Evolutionary conservation across 2,113 vertebrate genomes (phyloP).

Genomic region (Syngnathus scovelli): DNA sequence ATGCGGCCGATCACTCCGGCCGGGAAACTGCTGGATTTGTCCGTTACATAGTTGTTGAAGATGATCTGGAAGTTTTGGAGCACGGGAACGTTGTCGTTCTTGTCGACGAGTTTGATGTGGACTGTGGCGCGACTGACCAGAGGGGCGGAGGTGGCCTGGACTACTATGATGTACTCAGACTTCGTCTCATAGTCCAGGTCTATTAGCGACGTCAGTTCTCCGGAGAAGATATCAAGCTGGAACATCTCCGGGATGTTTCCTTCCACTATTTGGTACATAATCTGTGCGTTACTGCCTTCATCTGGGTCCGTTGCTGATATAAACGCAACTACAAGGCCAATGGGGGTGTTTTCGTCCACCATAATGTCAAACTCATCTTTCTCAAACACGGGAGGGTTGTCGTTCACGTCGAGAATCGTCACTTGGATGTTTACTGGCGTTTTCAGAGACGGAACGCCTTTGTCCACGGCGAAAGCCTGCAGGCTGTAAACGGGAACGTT

Average conservation of each 20-base stretch:
- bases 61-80: slow-evolving; percentile 95
- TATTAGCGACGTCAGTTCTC: slow-evolving; percentile 85
- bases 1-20: slow-evolving; percentile 85
- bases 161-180: slow-evolving; percentile 86
- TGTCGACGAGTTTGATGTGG: slow-evolving; percentile 87
- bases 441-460: slow-evolving; percentile 81
- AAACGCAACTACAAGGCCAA: slow-evolving; percentile 85
- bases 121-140: slow-evolving; percentile 90
- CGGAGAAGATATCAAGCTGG: slow-evolving; percentile 94
- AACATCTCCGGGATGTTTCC: slow-evolving; percentile 96
- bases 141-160: slow-evolving; percentile 92
- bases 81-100: slow-evolving; percentile 86
- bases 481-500: slow-evolving; percentile 82
- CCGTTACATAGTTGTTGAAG: slow-evolving; percentile 96
- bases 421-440: slow-evolving; percentile 83
- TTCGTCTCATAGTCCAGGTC: slow-evolving; percentile 89
- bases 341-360: slow-evolving; percentile 93
- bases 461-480: slow-evolving; percentile 84
- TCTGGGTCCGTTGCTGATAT: slow-evolving; percentile 90
- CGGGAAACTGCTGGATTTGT: slow-evolving; percentile 86
- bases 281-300: slow-evolving; percentile 92
- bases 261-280: slow-evolving; percentile 98
- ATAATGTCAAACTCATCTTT: slow-evolving; percentile 90
- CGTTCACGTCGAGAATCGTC: slow-evolving; percentile 86
- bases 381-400: slow-evolving; percentile 92